These are phyloP conservation scores for Corvus cornix DNA, from an alignment of 2,113 vertebrate species.

Conservation along the genomic window DNA sequence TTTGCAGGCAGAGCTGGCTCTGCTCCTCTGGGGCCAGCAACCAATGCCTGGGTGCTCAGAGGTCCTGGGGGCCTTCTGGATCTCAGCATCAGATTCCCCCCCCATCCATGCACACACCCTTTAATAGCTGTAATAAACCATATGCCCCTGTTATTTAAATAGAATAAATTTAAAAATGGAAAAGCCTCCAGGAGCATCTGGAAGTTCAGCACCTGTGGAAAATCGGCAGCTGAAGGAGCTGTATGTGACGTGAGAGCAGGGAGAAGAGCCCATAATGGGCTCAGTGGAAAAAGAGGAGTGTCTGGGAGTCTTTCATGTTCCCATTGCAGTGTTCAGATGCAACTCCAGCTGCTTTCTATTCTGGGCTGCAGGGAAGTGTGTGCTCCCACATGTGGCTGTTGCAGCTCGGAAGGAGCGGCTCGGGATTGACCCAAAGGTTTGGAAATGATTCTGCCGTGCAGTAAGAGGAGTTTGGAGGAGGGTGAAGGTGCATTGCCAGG, in stretches of 20 bases:
- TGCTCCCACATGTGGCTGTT: neutral
- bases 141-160: neutral
- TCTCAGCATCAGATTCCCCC: neutral
- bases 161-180: neutral
- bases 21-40: neutral
- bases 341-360: neutral
- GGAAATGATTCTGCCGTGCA: neutral
- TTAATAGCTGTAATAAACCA: neutral
- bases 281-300: neutral
- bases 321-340: neutral
- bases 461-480: neutral
- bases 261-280: neutral
- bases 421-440: neutral
- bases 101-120: neutral
- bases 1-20: neutral
- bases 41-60: neutral
- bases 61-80: neutral
- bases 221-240: neutral
- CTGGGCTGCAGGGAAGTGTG: neutral
- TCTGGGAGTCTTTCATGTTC: neutral
- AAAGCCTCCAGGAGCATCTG: neutral
- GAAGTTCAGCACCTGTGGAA: neutral
- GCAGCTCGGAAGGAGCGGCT: neutral
- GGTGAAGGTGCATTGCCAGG: neutral
- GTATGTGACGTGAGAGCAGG: fast-evolving